Base-by-base conservation (phyloP, 2,113 vertebrate species). In the Pseudolaguvia tuberculata region DNA sequence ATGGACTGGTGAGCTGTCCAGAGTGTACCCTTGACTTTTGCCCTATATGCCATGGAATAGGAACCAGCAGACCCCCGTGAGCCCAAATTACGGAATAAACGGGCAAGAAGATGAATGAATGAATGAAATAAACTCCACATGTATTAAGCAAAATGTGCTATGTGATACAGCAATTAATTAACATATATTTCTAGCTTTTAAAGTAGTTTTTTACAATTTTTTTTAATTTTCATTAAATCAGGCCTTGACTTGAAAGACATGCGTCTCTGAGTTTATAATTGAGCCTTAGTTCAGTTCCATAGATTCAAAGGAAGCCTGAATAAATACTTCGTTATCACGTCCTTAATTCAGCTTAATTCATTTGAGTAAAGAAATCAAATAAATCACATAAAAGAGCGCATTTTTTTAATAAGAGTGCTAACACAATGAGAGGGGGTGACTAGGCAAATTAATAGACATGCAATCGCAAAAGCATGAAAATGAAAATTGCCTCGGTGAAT, bases 71-170 rank as follows among this genome's bases (percentile, higher is more conserved):
- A n/a, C n/a, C n/a, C n/a, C n/a, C n/a, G n/a, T n/a, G n/a, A n/a
- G n/a, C n/a, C n/a, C n/a, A n/a, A n/a, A n/a, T n/a, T n/a, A n/a
- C n/a, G n/a, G n/a, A n/a, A n/a, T n/a, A n/a, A n/a, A n/a, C n/a
- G n/a, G n/a, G n/a, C n/a, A n/a, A n/a, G n/a, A n/a, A n/a, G n/a
- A n/a, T n/a, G n/a, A n/a, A n/a, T n/a, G n/a, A n/a, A n/a, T n/a
- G n/a, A n/a, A n/a, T 63, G 76, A 82, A 85, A 86, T 86, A 86
- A 87, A 88, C 83, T 81, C 80, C 81, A 82, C 79, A 85, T 88
- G 84, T 84, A 80, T 72, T 86, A 86, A 85, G 84, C 81, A 82
- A 82, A 75, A 77, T 51, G 25, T 80, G 85, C 77, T 83, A 86
- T 79, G 78, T 68, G 75, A 85, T 85, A 84, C 80, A 75, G 77